A percentile compares a stretch with the other conserved stretches of the same genome.
phyloP scores from a whole-genome alignment of 2,888 invertebrate species.

The Craniophora ligustri region DNA sequence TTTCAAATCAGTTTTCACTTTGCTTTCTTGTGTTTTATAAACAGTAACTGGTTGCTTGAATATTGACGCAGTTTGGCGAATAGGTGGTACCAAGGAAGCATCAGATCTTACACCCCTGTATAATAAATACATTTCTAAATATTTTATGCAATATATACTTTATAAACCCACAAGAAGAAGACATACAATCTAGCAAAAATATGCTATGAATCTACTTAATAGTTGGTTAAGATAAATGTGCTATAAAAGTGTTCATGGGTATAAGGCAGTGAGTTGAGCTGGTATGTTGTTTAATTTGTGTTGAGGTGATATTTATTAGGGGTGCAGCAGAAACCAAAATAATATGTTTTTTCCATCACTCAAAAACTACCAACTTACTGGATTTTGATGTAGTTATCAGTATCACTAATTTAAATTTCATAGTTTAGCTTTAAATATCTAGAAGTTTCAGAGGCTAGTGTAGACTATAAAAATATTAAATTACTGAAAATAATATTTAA shows the following conservation, averaged over 20 bases:
- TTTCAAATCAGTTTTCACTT: conserved; percentile 96
- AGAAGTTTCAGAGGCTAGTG: no score
- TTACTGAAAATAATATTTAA: no score
- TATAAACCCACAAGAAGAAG: neutral
- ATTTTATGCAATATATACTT: neutral
- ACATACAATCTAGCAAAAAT: neutral
- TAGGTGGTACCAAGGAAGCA: conserved; percentile 97
- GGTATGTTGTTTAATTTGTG: neutral
- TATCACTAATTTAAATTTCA: no score
- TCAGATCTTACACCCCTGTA: conserved; percentile 94
- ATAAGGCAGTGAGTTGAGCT: neutral
- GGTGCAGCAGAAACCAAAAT: neutral
- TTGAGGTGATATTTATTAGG: neutral
- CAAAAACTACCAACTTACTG: no score
- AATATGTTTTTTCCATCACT: neutral
- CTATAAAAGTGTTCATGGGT: neutral
- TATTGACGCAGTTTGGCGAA: conserved; percentile 98
- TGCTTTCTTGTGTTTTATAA: conserved; percentile 96
- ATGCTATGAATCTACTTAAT: neutral
- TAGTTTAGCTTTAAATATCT: no score
- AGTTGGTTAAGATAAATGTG: neutral
- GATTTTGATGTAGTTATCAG: no score
- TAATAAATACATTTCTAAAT: conserved; percentile 17
- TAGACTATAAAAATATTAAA: no score
- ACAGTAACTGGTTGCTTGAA: conserved; percentile 99